Percentiles rank a stretch among this genome's conserved stretches.
These are phyloP conservation scores for Drosophila virilis DNA, from an alignment of 1,140 invertebrate genomes.

Conservation along the genomic window DNA sequence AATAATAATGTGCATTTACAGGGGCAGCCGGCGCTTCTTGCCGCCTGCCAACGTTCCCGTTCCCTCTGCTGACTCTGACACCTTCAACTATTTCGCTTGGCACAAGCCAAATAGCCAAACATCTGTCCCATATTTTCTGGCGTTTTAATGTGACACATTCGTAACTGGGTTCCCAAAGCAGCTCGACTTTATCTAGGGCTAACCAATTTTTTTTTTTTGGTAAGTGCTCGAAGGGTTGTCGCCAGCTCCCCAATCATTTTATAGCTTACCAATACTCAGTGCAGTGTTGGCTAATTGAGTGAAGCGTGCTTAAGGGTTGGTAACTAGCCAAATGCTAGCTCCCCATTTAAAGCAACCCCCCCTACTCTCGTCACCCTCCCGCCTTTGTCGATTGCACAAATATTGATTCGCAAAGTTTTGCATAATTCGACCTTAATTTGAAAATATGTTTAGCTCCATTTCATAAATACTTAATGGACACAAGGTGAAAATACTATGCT, in stretches of 20 bases:
- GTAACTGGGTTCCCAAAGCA: slow-evolving; percentile 14
- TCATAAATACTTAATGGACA: slow-evolving; percentile 67
- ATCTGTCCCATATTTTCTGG: slow-evolving; percentile 81
- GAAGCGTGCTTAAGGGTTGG: slow-evolving; percentile 11
- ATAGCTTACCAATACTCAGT: slow-evolving; percentile 22
- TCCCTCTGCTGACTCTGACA: slow-evolving; percentile 60
- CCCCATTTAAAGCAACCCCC: slow-evolving; percentile 16
- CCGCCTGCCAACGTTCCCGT: slow-evolving; percentile 43
- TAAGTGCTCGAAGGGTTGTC: slow-evolving; percentile 56
- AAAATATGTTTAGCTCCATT: slow-evolving; percentile 56
- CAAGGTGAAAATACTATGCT: slow-evolving; percentile 63
- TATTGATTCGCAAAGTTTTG: slow-evolving; percentile 38
- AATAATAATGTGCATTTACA: slow-evolving; percentile 55
- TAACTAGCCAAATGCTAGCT: slow-evolving; percentile 1
- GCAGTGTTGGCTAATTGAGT: slow-evolving; percentile 40
- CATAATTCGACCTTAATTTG: slow-evolving; percentile 70
- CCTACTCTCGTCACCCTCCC: slow-evolving; percentile 5
- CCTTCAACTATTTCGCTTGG: slow-evolving; percentile 75
- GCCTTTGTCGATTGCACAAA: slow-evolving; percentile 25
- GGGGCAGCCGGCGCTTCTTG: slow-evolving; percentile 71
- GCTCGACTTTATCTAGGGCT: slow-evolving; percentile 53
- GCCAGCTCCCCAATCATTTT: slow-evolving; percentile 30
- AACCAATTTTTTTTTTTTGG: slow-evolving; percentile 61
- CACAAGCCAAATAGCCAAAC: slow-evolving; percentile 73
- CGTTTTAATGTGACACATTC: slow-evolving; percentile 67